Conservation (phyloP, 2,797 vertebrate species). For the Clarias pachynema region DNA sequence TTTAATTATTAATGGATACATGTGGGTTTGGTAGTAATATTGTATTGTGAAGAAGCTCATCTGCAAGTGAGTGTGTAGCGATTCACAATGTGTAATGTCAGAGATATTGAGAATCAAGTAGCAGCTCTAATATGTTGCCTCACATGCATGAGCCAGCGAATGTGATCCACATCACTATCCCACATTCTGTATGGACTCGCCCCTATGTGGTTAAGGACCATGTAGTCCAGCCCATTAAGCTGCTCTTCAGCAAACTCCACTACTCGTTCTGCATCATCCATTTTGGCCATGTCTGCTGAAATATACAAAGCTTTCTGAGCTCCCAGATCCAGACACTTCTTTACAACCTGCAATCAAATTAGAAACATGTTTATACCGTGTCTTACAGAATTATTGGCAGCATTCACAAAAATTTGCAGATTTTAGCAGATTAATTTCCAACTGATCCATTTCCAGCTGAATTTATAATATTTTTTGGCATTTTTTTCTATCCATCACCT, state of each 20-base stretch:
- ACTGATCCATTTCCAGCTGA: neutral
- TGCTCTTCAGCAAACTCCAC: conserved; percentile 80
- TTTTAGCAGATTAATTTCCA: neutral
- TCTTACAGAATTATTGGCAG: neutral
- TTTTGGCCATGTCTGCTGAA: conserved; percentile 80
- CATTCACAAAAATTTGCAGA: neutral
- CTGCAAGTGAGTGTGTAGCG: neutral
- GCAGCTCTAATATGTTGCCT: conserved; percentile 28
- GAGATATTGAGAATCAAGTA: neutral
- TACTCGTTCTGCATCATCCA: conserved; percentile 76
- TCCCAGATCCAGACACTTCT: conserved; percentile 80
- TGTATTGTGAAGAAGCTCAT: neutral
- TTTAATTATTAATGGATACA: neutral
- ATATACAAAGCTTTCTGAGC: conserved; percentile 79
- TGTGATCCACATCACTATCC: conserved; percentile 75
- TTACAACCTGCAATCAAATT: conserved; percentile 72
- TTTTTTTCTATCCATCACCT: neutral
- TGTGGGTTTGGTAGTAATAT: neutral
- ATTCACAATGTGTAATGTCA: neutral
- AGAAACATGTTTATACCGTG: neutral
- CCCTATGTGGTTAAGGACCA: conserved; percentile 87
- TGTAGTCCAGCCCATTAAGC: conserved; percentile 83
- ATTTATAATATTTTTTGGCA: neutral
- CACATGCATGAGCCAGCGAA: conserved; percentile 84
- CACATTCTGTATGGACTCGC: conserved; percentile 74